Conservation (phyloP, 2,113 vertebrate species). For the Anhinga rufa region DNA sequence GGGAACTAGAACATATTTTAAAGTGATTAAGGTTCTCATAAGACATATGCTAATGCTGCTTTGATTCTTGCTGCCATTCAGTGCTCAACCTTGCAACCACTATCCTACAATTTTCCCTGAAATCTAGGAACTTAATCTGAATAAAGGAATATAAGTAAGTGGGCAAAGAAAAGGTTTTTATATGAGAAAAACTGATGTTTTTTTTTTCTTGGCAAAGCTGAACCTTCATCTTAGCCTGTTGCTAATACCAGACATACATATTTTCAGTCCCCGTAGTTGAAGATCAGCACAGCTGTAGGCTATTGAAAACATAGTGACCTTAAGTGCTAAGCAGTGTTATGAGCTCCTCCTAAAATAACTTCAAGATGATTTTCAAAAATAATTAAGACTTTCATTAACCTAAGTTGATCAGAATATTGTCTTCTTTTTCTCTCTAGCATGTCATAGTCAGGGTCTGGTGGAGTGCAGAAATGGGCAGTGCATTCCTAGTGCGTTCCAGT, state of each 20-base stretch:
- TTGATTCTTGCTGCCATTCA: neutral
- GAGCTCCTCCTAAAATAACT: neutral
- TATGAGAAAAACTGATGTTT: neutral
- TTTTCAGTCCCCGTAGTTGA: neutral
- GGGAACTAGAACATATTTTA: neutral
- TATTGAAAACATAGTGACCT: neutral
- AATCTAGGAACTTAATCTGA: neutral
- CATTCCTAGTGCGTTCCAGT: constrained; percentile 85
- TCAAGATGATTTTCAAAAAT: neutral
- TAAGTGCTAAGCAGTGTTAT: neutral
- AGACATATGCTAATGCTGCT: neutral
- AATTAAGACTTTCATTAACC: neutral
- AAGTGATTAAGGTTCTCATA: neutral
- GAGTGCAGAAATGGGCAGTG: constrained; percentile 90
- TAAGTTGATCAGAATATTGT: neutral
- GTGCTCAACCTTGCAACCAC: neutral
- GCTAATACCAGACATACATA: neutral
- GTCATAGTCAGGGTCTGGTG: constrained; percentile 87
- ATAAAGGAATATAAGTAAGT: neutral
- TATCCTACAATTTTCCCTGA: neutral
- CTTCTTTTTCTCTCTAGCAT: constrained; percentile 69
- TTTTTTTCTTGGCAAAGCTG: neutral
- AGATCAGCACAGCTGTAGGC: neutral
- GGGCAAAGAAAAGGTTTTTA: neutral
- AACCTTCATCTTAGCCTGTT: neutral